Evolutionary conservation across 2,113 vertebrate species (phyloP).

Genomic region (Abramis brama): DNA sequence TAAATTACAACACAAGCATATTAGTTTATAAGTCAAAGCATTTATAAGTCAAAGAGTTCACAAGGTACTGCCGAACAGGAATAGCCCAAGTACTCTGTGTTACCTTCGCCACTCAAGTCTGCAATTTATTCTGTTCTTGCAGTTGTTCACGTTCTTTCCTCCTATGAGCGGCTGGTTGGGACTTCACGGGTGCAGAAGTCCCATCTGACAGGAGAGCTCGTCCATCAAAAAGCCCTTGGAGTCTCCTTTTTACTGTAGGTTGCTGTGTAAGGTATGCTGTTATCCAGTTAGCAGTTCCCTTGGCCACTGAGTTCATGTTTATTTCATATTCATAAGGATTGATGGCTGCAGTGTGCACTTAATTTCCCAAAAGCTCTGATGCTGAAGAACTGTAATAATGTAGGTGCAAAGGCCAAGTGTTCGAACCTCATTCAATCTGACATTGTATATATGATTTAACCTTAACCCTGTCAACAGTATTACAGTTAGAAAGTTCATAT

Average conservation of each 20-base stretch:
- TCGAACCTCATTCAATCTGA: background rate
- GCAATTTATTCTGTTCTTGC: background rate
- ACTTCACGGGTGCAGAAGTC: background rate
- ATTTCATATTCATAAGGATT: constrained; percentile 28
- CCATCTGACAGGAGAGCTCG: background rate
- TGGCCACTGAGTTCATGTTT: background rate
- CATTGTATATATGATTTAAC: background rate
- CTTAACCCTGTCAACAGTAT: constrained; percentile 7
- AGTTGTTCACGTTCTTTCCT: background rate
- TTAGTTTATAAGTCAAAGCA: constrained; percentile 15
- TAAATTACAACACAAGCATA: background rate
- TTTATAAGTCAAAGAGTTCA: constrained; percentile 23
- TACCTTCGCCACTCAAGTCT: background rate
- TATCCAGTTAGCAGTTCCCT: constrained; percentile 11
- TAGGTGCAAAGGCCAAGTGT: background rate
- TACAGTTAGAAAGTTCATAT: background rate
- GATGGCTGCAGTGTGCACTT: constrained; percentile 11
- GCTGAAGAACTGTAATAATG: background rate
- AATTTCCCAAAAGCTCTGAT: constrained; percentile 12
- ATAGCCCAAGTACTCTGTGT: constrained; percentile 10
- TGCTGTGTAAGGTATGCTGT: constrained; percentile 20
- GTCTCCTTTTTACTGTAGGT: constrained; percentile 4
- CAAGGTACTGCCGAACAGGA: background rate
- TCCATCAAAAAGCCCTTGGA: constrained; percentile 42
- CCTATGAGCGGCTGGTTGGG: background rate